Evolutionary conservation across 2,888 invertebrate species (phyloP).

Genomic region (Eupithecia abbreviata): DNA sequence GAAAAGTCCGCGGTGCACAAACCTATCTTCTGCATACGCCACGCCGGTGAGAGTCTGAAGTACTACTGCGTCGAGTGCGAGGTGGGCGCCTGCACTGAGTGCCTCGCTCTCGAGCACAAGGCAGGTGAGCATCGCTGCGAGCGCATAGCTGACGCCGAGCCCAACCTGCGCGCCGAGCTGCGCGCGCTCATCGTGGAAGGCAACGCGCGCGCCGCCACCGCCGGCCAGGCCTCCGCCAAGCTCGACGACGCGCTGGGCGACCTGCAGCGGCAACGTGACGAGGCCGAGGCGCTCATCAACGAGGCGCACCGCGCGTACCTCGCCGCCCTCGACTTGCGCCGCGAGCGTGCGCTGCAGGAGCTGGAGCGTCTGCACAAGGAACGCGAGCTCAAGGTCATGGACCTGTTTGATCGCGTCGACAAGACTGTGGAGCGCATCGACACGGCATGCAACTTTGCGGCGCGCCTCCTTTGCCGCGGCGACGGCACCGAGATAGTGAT

Average conservation of each 20-base stretch:
- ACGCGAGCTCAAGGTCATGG: slow-evolving; percentile 95
- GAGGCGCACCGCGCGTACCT: slow-evolving; percentile 92
- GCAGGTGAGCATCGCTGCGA: slow-evolving; percentile 93
- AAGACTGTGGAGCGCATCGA: slow-evolving; percentile 93
- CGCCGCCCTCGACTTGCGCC: slow-evolving; percentile 90
- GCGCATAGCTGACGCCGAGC: slow-evolving; percentile 90
- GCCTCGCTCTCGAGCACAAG: slow-evolving; percentile 92
- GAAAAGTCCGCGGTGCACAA: slow-evolving; percentile 94
- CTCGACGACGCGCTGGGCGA: slow-evolving; percentile 92
- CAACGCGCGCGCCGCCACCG: slow-evolving; percentile 89
- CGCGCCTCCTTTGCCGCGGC: slow-evolving; percentile 91
- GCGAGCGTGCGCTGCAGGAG: slow-evolving; percentile 89
- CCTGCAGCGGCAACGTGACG: slow-evolving; percentile 93
- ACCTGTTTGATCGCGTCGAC: slow-evolving; percentile 91
- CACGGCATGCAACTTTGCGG: slow-evolving; percentile 93
- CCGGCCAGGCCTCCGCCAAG: slow-evolving; percentile 89
- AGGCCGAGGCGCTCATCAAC: slow-evolving; percentile 91
- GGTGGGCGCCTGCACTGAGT: slow-evolving; percentile 94
- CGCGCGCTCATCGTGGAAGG: slow-evolving; percentile 89
- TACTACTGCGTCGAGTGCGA: slow-evolving; percentile 95
- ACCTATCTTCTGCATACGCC: slow-evolving; percentile 92
- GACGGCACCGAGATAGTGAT: slow-evolving; percentile 93
- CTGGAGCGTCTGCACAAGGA: slow-evolving; percentile 91
- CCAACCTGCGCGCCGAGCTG: slow-evolving; percentile 90
- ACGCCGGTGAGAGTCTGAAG: slow-evolving; percentile 92